Conservation (phyloP, 2,113 vertebrate species). For the Laticauda laticaudata region DNA sequence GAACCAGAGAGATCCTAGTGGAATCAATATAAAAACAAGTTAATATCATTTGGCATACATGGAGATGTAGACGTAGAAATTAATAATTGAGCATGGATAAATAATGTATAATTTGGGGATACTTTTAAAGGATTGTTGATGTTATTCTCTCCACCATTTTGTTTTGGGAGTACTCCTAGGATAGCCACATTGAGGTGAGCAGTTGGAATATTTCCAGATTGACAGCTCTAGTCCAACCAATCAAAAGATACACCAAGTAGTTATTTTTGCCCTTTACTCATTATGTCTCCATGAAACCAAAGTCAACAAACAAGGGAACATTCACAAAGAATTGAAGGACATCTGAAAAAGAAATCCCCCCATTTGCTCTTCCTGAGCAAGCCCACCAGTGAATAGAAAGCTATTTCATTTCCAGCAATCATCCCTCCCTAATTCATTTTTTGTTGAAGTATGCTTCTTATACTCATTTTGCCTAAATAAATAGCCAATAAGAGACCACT, state of each 20-base stretch:
- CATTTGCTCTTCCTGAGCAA: neutral
- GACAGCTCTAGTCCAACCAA: neutral
- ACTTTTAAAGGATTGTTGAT: neutral
- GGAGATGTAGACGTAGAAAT: no score
- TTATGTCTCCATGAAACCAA: neutral
- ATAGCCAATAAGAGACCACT: conserved; percentile 54
- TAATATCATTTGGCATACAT: neutral
- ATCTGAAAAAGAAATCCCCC: neutral
- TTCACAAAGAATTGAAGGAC: neutral
- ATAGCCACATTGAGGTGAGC: neutral
- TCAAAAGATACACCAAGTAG: neutral
- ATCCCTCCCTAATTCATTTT: neutral
- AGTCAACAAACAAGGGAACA: neutral
- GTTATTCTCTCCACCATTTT: neutral
- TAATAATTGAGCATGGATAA: neutral
- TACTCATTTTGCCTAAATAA: neutral
- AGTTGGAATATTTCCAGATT: neutral
- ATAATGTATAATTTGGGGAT: neutral
- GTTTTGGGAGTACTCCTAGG: neutral
- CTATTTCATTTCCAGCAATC: neutral
- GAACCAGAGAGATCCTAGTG: neutral
- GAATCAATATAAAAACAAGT: neutral
- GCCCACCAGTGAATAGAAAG: neutral
- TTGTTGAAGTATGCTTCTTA: neutral
- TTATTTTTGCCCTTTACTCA: neutral